These are phyloP conservation scores for Andricus grossulariae DNA, from an alignment of 1,140 invertebrate species.

Conservation along the genomic window DNA sequence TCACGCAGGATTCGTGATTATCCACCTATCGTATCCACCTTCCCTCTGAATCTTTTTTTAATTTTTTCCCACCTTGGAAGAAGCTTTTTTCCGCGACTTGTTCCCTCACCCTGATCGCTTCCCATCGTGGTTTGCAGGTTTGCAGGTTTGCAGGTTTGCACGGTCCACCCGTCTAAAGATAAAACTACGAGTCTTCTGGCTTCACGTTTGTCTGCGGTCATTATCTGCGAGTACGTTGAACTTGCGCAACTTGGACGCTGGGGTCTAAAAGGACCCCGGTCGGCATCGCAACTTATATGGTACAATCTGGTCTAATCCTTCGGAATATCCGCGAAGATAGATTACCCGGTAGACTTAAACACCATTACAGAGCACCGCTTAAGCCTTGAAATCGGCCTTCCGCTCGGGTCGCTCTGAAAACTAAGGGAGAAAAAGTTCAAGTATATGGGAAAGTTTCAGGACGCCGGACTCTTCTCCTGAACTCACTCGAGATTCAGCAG, in stretches of 20 bases:
- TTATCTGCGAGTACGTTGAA: conserved; percentile 64
- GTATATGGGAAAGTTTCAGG: conserved; percentile 5
- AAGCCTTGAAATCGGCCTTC: conserved; percentile 8
- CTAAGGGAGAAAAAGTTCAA: conserved; percentile 1
- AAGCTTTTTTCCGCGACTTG: conserved; percentile 43
- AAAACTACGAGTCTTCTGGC: conserved; percentile 31
- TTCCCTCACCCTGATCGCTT: conserved; percentile 22
- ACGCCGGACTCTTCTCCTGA: conserved; percentile 11
- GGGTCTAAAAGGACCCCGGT: neutral
- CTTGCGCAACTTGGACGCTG: conserved; percentile 16
- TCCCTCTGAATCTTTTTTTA: conserved; percentile 43
- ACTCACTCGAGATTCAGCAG: neutral
- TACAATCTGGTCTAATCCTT: conserved; percentile 13
- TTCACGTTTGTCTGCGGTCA: conserved; percentile 41
- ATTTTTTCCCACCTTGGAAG: conserved; percentile 41
- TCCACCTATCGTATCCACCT: conserved; percentile 54
- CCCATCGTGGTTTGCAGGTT: neutral
- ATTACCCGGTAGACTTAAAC: conserved; percentile 15
- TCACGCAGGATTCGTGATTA: conserved; percentile 72
- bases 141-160: neutral
- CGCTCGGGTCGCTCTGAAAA: conserved; percentile 1
- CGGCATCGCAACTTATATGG: conserved; percentile 12
- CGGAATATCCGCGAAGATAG: conserved; percentile 12
- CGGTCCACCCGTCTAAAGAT: conserved; percentile 2
- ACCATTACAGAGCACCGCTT: conserved; percentile 10